A percentile compares a stretch with the other conserved stretches of the same genome.
These are phyloP conservation scores for Apostichopus parvimensis DNA, from an alignment of 35 echinoderm and acorn worm species.

Conservation along the genomic window DNA sequence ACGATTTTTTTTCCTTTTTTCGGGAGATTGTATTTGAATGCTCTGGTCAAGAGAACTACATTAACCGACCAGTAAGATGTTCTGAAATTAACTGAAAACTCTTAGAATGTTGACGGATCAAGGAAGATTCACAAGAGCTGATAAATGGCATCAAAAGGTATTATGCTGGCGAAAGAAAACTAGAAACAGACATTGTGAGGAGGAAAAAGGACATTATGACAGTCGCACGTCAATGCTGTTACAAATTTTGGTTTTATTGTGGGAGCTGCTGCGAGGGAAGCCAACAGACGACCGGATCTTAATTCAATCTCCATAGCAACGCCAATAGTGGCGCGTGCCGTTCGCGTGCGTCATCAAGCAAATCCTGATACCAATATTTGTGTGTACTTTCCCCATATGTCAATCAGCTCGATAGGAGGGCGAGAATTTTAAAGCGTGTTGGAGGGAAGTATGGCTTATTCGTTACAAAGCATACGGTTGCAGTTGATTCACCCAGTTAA, in stretches of 20 bases:
- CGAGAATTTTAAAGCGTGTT: not conserved
- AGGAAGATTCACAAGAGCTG: too few relatives aligned
- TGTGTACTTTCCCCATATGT: conserved; percentile 56
- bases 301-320: conserved; percentile 58
- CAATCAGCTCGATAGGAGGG: conserved; percentile 30
- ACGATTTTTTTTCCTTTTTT: too few relatives aligned
- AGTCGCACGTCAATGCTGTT: not conserved
- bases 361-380: conserved; percentile 53
- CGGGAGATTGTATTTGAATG: too few relatives aligned
- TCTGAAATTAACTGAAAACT: too few relatives aligned
- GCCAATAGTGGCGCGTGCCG: conserved; percentile 51
- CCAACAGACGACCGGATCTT: conserved; percentile 57
- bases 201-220: conserved; percentile 23
- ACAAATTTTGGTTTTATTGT: conserved; percentile 29
- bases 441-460: not conserved
- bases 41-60: too few relatives aligned
- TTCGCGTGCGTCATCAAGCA: conserved; percentile 54
- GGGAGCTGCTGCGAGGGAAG: conserved; percentile 52
- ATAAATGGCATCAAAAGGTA: too few relatives aligned
- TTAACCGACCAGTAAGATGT: too few relatives aligned
- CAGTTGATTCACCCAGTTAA: not conserved
- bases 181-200: not conserved
- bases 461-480: not conserved
- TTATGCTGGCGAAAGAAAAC: too few relatives aligned
- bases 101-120: too few relatives aligned